Evolutionary conservation across 2,888 invertebrate genomes (phyloP).

Genomic region (Macrophya alboannulata): DNA sequence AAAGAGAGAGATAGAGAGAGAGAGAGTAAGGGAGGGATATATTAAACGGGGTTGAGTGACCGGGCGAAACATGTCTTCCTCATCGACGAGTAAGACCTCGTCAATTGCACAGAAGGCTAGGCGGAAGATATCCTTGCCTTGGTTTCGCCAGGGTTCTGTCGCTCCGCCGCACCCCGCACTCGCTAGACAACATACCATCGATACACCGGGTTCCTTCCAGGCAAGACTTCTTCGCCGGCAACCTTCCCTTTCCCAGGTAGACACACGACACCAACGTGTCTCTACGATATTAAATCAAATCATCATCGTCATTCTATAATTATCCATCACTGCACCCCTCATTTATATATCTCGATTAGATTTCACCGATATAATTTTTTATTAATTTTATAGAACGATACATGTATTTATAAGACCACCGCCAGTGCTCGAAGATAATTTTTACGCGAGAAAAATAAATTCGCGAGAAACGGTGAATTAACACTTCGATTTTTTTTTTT

Average conservation of each 20-base stretch:
- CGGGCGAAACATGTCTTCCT: constrained; percentile 48
- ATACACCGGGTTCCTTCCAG: constrained; percentile 93
- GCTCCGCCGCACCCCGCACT: constrained; percentile 88
- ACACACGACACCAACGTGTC: constrained; percentile 43
- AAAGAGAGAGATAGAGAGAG: background rate
- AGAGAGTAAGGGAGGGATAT: background rate
- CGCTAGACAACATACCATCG: constrained; percentile 94
- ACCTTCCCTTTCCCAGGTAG: constrained; percentile 84
- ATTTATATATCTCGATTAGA: background rate
- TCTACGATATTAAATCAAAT: constrained; percentile 4
- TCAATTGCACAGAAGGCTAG: constrained; percentile 85
- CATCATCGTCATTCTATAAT: background rate
- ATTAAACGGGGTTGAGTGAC: background rate
- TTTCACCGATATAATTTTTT: background rate
- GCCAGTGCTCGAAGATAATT: background rate
- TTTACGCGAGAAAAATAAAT: background rate
- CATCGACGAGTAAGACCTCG: constrained; percentile 43
- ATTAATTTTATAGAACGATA: background rate
- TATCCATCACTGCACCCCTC: background rate
- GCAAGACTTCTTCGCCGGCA: constrained; percentile 87
- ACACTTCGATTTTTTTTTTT: background rate
- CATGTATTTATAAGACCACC: background rate
- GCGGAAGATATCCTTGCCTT: constrained; percentile 94
- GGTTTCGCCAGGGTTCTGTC: constrained; percentile 93
- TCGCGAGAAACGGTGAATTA: background rate